Evolutionary conservation across 2,113 vertebrate species (phyloP).

Genomic region (Rutilus rutilus): DNA sequence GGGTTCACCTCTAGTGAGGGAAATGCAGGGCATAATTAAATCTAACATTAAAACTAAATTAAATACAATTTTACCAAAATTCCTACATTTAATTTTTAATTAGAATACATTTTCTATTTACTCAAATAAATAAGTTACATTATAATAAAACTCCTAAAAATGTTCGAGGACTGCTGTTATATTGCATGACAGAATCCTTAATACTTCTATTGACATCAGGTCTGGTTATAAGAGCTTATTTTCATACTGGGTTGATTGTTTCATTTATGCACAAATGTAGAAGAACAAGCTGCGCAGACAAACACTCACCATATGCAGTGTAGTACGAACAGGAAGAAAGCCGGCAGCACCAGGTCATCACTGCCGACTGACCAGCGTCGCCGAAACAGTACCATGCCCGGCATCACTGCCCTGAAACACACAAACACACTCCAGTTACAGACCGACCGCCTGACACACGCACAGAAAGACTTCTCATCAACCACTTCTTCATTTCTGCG

Average conservation of each 20-base stretch:
- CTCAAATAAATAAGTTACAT: not conserved
- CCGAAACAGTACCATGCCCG: slow-evolving; percentile 98
- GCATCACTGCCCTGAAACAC: slow-evolving; percentile 82
- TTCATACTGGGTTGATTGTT: not conserved
- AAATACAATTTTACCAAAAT: no score
- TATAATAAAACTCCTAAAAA: not conserved
- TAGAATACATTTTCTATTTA: not conserved
- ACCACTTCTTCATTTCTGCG: slow-evolving; percentile 34
- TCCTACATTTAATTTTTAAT: no score
- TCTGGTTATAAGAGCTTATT: not conserved
- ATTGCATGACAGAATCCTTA: not conserved
- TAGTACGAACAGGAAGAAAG: slow-evolving; percentile 95
- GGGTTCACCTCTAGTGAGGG: no score
- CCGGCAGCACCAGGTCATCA: slow-evolving; percentile 99
- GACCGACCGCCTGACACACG: slow-evolving; percentile 1
- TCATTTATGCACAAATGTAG: not conserved
- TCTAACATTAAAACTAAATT: no score
- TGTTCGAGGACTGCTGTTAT: not conserved
- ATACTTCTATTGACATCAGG: not conserved
- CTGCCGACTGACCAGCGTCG: slow-evolving; percentile 99
- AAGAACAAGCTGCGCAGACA: not conserved
- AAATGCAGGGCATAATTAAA: no score
- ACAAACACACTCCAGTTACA: slow-evolving; percentile 34
- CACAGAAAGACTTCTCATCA: not conserved
- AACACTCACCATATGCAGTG: slow-evolving; percentile 92